A percentile compares a stretch with the other conserved stretches of the same genome.
phyloP scores from a whole-genome alignment of 2,113 vertebrate genomes.

The Scartelaos histophorus region DNA sequence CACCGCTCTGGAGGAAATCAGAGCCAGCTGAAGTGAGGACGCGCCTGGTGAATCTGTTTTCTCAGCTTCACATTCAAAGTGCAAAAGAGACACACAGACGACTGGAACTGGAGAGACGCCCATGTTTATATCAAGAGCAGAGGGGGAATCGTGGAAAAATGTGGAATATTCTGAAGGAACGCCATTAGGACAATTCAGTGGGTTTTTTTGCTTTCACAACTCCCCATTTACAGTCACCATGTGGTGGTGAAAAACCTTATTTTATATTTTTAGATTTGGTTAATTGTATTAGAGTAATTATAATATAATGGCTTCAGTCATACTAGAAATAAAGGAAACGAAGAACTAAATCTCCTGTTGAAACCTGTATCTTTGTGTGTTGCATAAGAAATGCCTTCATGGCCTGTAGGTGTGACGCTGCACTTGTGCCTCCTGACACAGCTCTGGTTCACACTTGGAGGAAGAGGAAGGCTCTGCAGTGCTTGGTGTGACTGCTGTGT shows the following conservation, averaged over 20 bases:
- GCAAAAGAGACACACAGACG: conserved; percentile 49
- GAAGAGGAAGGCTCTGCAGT: conserved; percentile 29
- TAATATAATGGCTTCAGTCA: neutral
- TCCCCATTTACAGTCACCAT: conserved; percentile 10
- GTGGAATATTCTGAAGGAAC: conserved; percentile 27
- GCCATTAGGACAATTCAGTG: conserved; percentile 13
- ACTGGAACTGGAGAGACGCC: conserved; percentile 26
- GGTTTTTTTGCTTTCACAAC: conserved; percentile 21
- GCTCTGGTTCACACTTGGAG: conserved; percentile 17
- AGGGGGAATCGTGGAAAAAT: conserved; percentile 16
- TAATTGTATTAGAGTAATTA: neutral
- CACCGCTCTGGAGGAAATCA: conserved; percentile 64
- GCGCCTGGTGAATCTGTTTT: conserved; percentile 63
- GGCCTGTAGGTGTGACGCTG: conserved; percentile 20
- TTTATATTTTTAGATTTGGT: neutral
- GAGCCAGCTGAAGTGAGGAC: conserved; percentile 65
- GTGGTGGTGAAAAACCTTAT: conserved; percentile 4
- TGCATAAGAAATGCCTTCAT: conserved; percentile 12
- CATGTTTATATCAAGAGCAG: conserved; percentile 30
- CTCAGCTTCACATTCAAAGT: conserved; percentile 40
- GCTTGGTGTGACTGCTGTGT: conserved; percentile 44
- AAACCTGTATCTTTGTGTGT: conserved; percentile 2
- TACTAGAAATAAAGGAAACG: neutral
- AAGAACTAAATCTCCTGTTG: neutral
- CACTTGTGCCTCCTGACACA: conserved; percentile 9